Evolutionary conservation across 1,140 invertebrate species (phyloP).

Genomic region (Leptonema lineaticorne): DNA sequence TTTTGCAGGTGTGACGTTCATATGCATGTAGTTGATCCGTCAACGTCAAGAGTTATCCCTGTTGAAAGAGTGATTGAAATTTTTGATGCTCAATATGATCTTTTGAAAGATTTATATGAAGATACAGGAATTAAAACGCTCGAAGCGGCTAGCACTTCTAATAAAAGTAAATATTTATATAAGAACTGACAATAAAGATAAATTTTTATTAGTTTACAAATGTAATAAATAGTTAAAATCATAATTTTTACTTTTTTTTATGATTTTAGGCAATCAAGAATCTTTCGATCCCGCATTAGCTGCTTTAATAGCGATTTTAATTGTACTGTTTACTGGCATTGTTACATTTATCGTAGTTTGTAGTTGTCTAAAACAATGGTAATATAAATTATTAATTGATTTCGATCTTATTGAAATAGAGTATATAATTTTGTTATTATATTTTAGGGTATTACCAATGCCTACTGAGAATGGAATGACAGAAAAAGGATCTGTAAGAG

Average conservation of each 20-base stretch:
- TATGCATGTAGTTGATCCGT: constrained; percentile 78
- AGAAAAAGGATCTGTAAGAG: constrained; percentile 39
- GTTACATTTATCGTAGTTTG: constrained; percentile 86
- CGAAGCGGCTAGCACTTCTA: constrained; percentile 63
- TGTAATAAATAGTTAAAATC: too few relatives aligned
- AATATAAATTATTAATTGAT: constrained; percentile 44
- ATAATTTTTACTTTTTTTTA: background rate
- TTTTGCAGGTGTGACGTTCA: constrained; percentile 81
- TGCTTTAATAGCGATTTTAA: constrained; percentile 80
- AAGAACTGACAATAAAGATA: too few relatives aligned
- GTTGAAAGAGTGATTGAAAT: constrained; percentile 79
- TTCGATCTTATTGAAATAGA: background rate
- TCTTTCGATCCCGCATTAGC: constrained; percentile 83
- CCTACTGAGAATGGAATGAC: constrained; percentile 57
- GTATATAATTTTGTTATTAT: background rate
- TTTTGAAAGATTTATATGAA: constrained; percentile 70
- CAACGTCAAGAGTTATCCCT: constrained; percentile 71
- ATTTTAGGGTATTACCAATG: constrained; percentile 62
- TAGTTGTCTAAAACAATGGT: constrained; percentile 86
- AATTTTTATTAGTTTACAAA: too few relatives aligned
- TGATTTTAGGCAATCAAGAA: constrained; percentile 58
- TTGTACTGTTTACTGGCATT: constrained; percentile 83
- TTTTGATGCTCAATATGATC: constrained; percentile 84
- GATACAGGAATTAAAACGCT: constrained; percentile 81
- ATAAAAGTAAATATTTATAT: constrained; percentile 53